Conservation (phyloP, 2,888 invertebrate genomes). For the Pollenia griseotomentosa region DNA sequence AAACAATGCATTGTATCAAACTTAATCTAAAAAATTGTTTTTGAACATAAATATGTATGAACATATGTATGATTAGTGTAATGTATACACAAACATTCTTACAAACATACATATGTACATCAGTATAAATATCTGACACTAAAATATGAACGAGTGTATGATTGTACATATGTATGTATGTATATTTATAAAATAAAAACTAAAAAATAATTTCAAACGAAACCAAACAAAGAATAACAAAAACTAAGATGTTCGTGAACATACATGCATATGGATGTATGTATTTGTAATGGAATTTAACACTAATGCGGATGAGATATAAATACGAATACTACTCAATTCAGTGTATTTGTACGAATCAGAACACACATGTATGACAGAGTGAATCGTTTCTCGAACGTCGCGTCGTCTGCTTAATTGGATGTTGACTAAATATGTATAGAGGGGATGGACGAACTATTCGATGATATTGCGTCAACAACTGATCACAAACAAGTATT, state of each 20-base stretch:
- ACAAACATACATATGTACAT: too few species aligned
- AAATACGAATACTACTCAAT: constrained; percentile 33
- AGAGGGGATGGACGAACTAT: constrained; percentile 60
- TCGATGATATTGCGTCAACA: constrained; percentile 74
- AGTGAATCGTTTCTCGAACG: constrained; percentile 63
- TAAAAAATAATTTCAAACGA: constrained; percentile 42
- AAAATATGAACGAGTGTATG: constrained; percentile 13
- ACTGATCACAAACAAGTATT: constrained; percentile 74
- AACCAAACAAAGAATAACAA: constrained; percentile 63
- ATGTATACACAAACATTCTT: neutral
- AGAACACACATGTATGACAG: constrained; percentile 47
- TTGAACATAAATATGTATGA: constrained; percentile 1
- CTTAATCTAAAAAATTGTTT: constrained; percentile 43
- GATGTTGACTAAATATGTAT: constrained; percentile 18
- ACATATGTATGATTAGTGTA: neutral
- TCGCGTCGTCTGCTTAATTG: constrained; percentile 57
- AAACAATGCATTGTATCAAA: constrained; percentile 51
- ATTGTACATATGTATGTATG: too few species aligned
- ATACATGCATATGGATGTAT: neutral
- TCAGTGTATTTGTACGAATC: constrained; percentile 53
- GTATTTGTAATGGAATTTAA: constrained; percentile 71
- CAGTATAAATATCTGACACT: too few species aligned
- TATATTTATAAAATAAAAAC: constrained; percentile 57
- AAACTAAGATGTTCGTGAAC: neutral
- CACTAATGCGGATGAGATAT: constrained; percentile 69